A percentile compares a stretch with the other conserved stretches of the same genome.
phyloP scores from a whole-genome alignment of 1,140 invertebrate species.

The Penaeus vannamei region DNA sequence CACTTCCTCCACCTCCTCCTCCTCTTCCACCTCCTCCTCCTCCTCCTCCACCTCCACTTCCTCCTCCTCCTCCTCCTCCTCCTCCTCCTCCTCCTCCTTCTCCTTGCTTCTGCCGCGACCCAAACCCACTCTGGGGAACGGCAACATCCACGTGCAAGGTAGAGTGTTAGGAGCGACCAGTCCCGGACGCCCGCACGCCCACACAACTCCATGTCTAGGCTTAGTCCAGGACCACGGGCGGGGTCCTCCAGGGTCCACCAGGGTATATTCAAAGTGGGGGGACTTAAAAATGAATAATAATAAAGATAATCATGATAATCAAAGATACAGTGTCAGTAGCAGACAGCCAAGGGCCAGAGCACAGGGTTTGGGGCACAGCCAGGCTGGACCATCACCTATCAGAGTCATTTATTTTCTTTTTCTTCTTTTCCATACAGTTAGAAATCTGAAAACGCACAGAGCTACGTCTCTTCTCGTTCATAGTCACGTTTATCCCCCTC shows the following conservation, averaged over 20 bases:
- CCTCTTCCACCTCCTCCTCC: no score
- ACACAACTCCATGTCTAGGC: constrained; percentile 49
- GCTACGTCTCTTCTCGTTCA: no score
- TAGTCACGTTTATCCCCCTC: no score
- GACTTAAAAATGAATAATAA: not conserved
- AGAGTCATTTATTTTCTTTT: not conserved
- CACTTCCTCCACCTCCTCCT: no score
- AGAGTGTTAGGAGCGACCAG: constrained; percentile 58
- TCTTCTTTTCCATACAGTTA: no score
- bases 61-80: no score
- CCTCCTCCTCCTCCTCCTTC: constrained; percentile 37
- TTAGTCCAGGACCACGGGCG: constrained; percentile 59
- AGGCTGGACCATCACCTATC: not conserved
- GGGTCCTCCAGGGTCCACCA: constrained; percentile 59
- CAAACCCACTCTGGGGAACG: constrained; percentile 52
- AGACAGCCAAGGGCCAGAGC: constrained; percentile 21
- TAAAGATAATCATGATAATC: no score
- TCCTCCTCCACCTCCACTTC: no score
- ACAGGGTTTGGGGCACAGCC: constrained; percentile 58
- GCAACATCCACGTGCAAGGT: constrained; percentile 55
- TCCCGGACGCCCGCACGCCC: constrained; percentile 48
- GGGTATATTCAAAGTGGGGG: constrained; percentile 37
- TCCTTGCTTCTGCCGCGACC: constrained; percentile 59
- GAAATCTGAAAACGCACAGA: no score
- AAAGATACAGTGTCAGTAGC: constrained; percentile 5